A percentile compares a stretch with the other conserved stretches of the same genome.
phyloP scores from a whole-genome alignment of 2,113 vertebrate species.

The Cathartes aura region DNA sequence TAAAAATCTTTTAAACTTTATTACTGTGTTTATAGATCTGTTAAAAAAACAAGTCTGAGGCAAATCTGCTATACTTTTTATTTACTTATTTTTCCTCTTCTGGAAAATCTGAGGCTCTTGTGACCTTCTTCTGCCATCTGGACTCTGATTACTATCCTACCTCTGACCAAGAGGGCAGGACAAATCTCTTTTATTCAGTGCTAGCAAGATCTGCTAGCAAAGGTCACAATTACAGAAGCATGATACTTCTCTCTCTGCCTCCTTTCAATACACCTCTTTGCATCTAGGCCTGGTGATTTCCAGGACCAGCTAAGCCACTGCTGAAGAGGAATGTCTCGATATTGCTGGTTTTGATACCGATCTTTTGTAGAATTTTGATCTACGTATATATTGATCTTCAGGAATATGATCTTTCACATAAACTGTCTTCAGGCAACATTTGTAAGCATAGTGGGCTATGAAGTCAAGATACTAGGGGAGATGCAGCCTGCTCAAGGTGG shows the following conservation, averaged over 20 bases:
- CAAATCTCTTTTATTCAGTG: background rate
- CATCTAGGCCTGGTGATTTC: background rate
- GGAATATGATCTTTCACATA: background rate
- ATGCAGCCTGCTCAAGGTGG: background rate
- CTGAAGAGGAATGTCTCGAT: background rate
- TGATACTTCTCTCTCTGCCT: background rate
- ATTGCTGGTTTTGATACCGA: background rate
- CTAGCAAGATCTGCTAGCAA: background rate
- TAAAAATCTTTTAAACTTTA: background rate
- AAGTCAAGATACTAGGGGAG: background rate
- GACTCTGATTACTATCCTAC: background rate
- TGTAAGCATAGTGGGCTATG: background rate
- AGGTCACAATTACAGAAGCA: background rate
- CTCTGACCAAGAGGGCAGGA: conserved; percentile 3
- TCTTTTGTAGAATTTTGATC: background rate
- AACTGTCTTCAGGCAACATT: background rate
- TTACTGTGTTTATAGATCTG: background rate
- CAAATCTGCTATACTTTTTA: background rate
- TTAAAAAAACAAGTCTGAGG: background rate
- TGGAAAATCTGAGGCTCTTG: background rate
- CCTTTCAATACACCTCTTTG: background rate
- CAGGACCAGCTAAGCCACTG: background rate
- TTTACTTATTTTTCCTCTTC: background rate
- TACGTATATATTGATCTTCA: background rate
- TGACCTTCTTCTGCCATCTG: background rate